A percentile compares a stretch with the other conserved stretches of the same genome.
phyloP scores from a whole-genome alignment of 2,888 invertebrate species.

The Troilus luridus region DNA sequence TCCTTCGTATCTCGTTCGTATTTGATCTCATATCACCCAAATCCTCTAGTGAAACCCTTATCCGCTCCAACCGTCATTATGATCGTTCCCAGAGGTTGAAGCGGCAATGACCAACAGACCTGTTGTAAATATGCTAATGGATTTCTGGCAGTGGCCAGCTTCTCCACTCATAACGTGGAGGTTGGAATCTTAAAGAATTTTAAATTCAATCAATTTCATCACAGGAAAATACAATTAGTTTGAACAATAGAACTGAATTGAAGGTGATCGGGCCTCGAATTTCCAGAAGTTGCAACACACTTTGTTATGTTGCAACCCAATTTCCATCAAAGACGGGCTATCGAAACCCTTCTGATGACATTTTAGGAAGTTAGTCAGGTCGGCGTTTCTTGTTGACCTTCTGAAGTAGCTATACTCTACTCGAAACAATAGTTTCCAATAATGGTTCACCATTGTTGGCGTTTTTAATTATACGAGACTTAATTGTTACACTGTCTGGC shows the following conservation, averaged over 20 bases:
- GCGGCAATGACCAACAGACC: too few species aligned
- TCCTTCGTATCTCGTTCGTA: too few species aligned
- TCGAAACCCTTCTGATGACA: conserved; percentile 16
- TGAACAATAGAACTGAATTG: neutral
- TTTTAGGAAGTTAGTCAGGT: conserved; percentile 9
- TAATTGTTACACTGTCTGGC: neutral
- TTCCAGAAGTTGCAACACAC: neutral
- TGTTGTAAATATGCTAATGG: too few species aligned
- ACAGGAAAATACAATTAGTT: neutral
- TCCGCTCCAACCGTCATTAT: too few species aligned
- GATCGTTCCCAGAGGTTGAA: too few species aligned
- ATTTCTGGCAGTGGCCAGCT: too few species aligned
- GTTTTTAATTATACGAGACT: neutral
- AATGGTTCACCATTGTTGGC: neutral
- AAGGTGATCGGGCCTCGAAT: neutral
- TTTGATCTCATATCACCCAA: too few species aligned
- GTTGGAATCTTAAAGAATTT: too few species aligned
- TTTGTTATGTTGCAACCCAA: neutral
- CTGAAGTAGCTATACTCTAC: neutral
- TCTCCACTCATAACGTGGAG: too few species aligned
- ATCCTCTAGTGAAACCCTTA: too few species aligned
- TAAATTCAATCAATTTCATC: neutral
- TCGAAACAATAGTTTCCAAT: conserved; percentile 11
- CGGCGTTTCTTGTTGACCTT: neutral
- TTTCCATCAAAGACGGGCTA: neutral